Evolutionary conservation across 2,797 vertebrate species (phyloP), one percentile per base, ranked within the genome.

Genomic region (Telmatherina bonti): DNA sequence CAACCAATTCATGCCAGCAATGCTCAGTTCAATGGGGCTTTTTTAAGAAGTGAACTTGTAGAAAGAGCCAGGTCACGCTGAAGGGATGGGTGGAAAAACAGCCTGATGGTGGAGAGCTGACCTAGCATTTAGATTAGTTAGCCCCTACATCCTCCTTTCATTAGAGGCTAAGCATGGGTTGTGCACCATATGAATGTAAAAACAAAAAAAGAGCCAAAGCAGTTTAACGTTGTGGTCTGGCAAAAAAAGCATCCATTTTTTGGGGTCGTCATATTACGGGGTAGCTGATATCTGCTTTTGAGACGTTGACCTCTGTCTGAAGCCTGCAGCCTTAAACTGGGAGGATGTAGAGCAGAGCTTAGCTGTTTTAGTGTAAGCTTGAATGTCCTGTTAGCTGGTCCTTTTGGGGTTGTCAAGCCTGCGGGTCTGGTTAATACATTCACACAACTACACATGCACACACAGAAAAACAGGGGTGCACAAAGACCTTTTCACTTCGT

Each of bases 61-160:
- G 78, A 72, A 80, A 73, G 83, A 70, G 88, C 72, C 85, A 86
- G 88, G 81, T 86, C 86, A 84, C 24, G 47, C 31, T 78, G 78
- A 89, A 55, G 67, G 58, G 55, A n/a, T 1, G 30, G 62, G 65
- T 78, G 78, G 74, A 86, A 82, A 78, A 89, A 76, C 80, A 82
- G 71, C 31, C 60, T n/a, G n/a, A n/a, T n/a, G n/a, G n/a, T n/a
- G n/a, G n/a, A n/a, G n/a, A n/a, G n/a, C 54, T 30, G 66, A 76
- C 41, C n/a, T n/a, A 62, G 89, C 85, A 89, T 91, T 83, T 65
- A 88, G 83, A 89, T 84, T 76, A 88, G 81, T 76, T 58, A 47
- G 67, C 49, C 64, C 69, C 56, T 54, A 18, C 36, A 54, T 80
- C 67, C 75, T 56, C 60, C 55, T 86, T 85, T 56, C 60, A 78